phyloP scores from a whole-genome alignment of 1,140 invertebrate species.

The Meloidogyne floridensis region DNA sequence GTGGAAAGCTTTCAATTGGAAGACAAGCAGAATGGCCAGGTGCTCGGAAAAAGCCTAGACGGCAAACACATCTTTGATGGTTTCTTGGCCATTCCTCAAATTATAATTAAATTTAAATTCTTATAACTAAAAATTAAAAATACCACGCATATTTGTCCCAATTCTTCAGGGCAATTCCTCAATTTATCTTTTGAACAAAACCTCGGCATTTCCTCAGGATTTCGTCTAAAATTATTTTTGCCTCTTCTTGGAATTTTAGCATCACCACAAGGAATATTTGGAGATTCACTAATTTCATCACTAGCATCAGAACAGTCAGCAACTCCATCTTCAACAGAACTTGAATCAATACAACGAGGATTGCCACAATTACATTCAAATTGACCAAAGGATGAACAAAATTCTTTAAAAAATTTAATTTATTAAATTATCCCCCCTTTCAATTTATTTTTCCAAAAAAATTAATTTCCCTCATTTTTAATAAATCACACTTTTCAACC shows the following conservation, averaged over 20 bases:
- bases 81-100: constrained; percentile 42
- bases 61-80: constrained; percentile 36
- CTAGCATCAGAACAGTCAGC: constrained; percentile 57
- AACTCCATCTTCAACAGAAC: constrained; percentile 49
- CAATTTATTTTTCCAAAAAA: background rate
- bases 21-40: constrained; percentile 32
- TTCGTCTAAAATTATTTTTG: background rate
- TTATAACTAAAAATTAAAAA: constrained; percentile 1
- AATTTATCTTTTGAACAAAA: constrained; percentile 25
- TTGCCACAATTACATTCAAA: constrained; percentile 61
- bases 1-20: constrained; percentile 37
- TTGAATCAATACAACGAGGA: constrained; percentile 49
- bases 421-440: background rate
- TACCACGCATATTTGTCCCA: constrained; percentile 63
- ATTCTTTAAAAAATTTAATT: background rate
- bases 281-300: constrained; percentile 52
- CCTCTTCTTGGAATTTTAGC: constrained; percentile 22
- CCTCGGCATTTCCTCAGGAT: background rate
- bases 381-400: constrained; percentile 32
- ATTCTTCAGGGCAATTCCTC: constrained; percentile 27
- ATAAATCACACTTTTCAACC: no score
- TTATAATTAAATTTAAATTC: constrained; percentile 10
- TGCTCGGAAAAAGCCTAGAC: constrained; percentile 44
- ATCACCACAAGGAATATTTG: constrained; percentile 36
- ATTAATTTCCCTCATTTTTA: background rate